Evolutionary conservation across 1,140 invertebrate genomes (phyloP).

Genomic region (Pristionchus pacificus): DNA sequence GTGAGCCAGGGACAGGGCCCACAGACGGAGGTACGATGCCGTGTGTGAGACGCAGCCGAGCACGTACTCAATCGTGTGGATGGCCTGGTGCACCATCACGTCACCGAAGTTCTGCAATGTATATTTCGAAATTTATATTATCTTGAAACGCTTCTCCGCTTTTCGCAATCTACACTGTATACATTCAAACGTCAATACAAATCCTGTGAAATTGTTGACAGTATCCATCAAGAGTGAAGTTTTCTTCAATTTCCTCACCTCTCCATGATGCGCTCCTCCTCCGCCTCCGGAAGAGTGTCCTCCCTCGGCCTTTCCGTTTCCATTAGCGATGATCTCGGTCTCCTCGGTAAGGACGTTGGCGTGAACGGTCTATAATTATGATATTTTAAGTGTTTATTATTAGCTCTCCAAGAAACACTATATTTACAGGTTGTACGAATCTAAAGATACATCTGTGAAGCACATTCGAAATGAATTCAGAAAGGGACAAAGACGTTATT

Average conservation of each 20-base stretch:
- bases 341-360: constrained; percentile 56
- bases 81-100: constrained; percentile 82
- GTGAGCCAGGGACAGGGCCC: constrained; percentile 91
- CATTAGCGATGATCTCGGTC: constrained; percentile 51
- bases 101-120: constrained; percentile 73
- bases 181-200: no score
- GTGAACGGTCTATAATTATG: constrained; percentile 45
- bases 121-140: background rate
- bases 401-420: no score
- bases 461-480: no score
- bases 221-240: no score
- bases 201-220: no score
- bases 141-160: no score
- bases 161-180: no score
- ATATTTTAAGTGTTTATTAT: background rate
- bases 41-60: constrained; percentile 92
- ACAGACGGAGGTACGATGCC: constrained; percentile 88
- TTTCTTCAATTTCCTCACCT: constrained; percentile 5
- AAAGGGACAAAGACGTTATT: no score
- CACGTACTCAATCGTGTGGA: constrained; percentile 95
- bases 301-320: constrained; percentile 24
- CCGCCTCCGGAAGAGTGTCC: constrained; percentile 8
- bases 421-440: no score
- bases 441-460: no score
- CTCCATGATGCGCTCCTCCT: constrained; percentile 9